Evolutionary conservation across 2,888 invertebrate species (phyloP), one percentile per base, ranked within the genome.

Genomic region (Prenolepis imparis): DNA sequence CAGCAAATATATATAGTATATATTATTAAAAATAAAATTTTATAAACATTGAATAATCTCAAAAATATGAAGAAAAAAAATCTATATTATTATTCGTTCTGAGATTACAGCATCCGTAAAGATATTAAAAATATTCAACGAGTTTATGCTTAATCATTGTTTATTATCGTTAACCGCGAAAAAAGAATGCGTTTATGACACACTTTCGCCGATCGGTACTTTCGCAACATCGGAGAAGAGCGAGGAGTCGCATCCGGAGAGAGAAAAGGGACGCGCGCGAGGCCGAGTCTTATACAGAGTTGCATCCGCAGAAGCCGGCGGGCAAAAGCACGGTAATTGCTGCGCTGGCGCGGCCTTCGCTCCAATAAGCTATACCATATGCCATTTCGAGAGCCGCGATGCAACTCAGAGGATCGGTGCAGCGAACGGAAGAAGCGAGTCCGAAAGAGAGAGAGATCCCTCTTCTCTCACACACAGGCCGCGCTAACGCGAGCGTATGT

Each of bases 291-390:
- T 84, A 28, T 84, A 81, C 82, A 85, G 89, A 88, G 83, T 85
- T 86, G 86, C 83, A 88, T 85, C 89, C 85, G 89, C 88, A 89
- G 92, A 85, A 91, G 91, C 91, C 92, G 89, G 85, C 89, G 91
- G 92, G 91, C 89, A 91, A 88, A 85, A 91, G 88, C 86, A 89
- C 92, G 90, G 93, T 94, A 94, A 93, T 93, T 93, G 93, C 92
- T 90, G 90, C 89, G 88, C 88, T 85, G 86, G 86, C 90, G 85
- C 86, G 86, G 88, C 88, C 87, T 86, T 85, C 89, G 91, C 87
- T 90, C 91, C 91, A 90, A 92, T 92, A 92, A 92, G 89, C 91
- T 87, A 84, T 86, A 84, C 91, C 91, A 88, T 91, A 90, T 91
- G 90, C 90, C 85, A 73, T 84, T 61, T 63, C 72, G 68, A 68